These are phyloP conservation scores for Venustaconcha ellipsiformis DNA, from an alignment of 1,140 invertebrate genomes.

Conservation along the genomic window DNA sequence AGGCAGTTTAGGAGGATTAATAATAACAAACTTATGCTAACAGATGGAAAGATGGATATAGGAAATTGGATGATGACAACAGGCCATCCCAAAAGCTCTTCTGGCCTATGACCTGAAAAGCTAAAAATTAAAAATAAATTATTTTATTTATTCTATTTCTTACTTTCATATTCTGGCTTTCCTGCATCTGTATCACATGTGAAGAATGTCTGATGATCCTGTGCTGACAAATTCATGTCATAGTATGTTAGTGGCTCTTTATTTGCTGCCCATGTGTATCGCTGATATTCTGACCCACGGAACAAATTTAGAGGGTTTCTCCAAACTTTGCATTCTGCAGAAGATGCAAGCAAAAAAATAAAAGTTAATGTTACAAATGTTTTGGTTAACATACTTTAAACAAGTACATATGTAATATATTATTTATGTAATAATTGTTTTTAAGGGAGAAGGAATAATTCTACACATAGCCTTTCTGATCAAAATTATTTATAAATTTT, in stretches of 20 bases:
- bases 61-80: too few species aligned
- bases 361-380: neutral
- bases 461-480: too few species aligned
- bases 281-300: constrained; percentile 94
- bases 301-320: constrained; percentile 96
- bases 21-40: too few species aligned
- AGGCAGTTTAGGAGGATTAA: too few species aligned
- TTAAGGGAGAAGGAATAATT: too few species aligned
- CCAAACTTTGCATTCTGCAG: constrained; percentile 96
- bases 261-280: constrained; percentile 90
- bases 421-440: too few species aligned
- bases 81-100: too few species aligned
- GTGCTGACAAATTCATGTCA: constrained; percentile 98
- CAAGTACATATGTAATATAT: too few species aligned
- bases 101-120: too few species aligned
- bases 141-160: constrained; percentile 39
- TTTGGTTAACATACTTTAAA: neutral
- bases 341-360: constrained; percentile 49
- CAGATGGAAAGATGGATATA: too few species aligned
- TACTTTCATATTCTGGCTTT: constrained; percentile 92
- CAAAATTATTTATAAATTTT: too few species aligned
- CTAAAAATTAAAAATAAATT: neutral
- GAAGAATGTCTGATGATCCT: constrained; percentile 99
- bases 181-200: constrained; percentile 92
- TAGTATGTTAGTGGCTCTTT: constrained; percentile 98